Evolutionary conservation across 2,113 vertebrate genomes (phyloP).

Genomic region (Hemiscyllium ocellatum): DNA sequence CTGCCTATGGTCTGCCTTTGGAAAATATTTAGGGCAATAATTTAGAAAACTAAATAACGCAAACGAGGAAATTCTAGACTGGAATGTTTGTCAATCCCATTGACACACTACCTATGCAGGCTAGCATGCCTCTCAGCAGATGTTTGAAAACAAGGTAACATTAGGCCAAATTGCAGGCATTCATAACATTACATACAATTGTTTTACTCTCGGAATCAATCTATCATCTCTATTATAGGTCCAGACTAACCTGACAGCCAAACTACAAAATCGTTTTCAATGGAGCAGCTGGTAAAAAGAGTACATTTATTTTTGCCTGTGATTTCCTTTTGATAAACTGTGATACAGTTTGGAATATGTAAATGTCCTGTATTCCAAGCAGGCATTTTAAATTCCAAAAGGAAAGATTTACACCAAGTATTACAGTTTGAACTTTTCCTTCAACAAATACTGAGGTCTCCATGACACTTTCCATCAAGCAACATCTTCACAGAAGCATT

Average conservation of each 20-base stretch:
- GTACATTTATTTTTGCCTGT: not conserved
- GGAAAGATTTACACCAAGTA: not conserved
- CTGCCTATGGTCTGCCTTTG: not conserved
- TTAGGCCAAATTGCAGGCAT: not conserved
- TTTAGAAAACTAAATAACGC: not conserved
- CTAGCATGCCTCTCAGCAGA: not conserved
- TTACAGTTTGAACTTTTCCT: not conserved
- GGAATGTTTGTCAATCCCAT: not conserved
- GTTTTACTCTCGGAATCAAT: not conserved
- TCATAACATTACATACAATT: not conserved
- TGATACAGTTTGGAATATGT: not conserved
- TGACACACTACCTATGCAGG: not conserved
- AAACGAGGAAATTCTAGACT: not conserved
- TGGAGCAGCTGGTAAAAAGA: not conserved
- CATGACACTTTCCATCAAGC: not conserved
- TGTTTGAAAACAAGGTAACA: not conserved
- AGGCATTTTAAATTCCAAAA: not conserved
- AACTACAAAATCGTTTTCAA: not conserved
- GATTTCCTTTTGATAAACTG: not conserved
- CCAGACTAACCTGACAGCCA: not conserved
- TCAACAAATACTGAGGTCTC: not conserved
- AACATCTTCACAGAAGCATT: too few species aligned
- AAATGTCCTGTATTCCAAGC: not conserved
- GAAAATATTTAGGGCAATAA: not conserved
- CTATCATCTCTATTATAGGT: not conserved